These are phyloP conservation scores for Rhagoletis zephyria DNA, from an alignment of 1,140 invertebrate species.

Conservation along the genomic window DNA sequence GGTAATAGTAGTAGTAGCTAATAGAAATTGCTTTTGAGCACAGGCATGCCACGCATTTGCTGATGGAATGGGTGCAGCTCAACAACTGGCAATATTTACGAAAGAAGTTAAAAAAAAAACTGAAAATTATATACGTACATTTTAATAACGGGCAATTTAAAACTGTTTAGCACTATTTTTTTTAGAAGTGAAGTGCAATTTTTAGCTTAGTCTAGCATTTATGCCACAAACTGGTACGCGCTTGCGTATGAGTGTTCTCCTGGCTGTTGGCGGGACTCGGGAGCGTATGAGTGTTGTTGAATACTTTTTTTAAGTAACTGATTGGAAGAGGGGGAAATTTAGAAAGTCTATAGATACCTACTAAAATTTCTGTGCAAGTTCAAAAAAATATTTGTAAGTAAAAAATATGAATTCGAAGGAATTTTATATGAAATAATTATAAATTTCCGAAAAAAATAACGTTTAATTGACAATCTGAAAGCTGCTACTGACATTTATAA, in stretches of 20 bases:
- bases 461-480: neutral
- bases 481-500: neutral
- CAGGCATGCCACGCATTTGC: no score
- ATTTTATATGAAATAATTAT: neutral
- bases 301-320: neutral
- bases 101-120: no score
- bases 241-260: conserved; percentile 26
- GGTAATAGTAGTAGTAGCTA: neutral
- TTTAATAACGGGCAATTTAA: neutral
- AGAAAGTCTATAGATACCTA: no score
- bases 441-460: neutral
- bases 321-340: no score
- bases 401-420: neutral
- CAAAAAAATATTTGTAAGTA: no score
- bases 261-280: neutral
- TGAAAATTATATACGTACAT: no score
- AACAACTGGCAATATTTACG: no score
- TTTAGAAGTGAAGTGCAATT: neutral
- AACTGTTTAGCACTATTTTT: neutral
- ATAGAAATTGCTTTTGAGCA: conserved; percentile 17
- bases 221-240: neutral
- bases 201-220: neutral
- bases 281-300: conserved; percentile 23
- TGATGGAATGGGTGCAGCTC: no score
- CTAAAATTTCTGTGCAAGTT: no score